phyloP scores from a whole-genome alignment of 2,888 invertebrate species.

The Colletes collaris region DNA sequence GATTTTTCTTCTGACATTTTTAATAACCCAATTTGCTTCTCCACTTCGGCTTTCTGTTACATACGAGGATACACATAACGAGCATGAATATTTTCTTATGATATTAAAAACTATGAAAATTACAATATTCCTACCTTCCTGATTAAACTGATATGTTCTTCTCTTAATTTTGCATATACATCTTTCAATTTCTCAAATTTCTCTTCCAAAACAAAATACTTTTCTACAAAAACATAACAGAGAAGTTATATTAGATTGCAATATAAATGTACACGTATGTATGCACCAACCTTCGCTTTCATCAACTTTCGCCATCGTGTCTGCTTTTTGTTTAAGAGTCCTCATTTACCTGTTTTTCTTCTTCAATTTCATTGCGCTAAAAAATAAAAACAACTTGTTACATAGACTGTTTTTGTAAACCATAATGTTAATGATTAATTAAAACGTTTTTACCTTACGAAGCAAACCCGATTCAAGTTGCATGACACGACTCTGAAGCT shows the following conservation, averaged over 20 bases:
- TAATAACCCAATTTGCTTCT: constrained; percentile 87
- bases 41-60: constrained; percentile 91
- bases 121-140: constrained; percentile 88
- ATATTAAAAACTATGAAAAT: constrained; percentile 21
- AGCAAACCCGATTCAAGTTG: too few species aligned
- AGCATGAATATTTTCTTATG: not conserved
- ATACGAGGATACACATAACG: constrained; percentile 10
- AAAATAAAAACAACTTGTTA: constrained; percentile 19
- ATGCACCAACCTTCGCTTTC: too few species aligned
- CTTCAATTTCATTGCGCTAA: constrained; percentile 85
- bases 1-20: constrained; percentile 79
- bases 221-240: too few species aligned
- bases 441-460: too few species aligned
- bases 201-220: too few species aligned
- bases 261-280: too few species aligned
- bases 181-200: constrained; percentile 85
- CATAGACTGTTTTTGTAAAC: too few species aligned
- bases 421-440: constrained; percentile 82
- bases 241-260: too few species aligned
- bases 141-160: constrained; percentile 97
- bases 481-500: too few species aligned
- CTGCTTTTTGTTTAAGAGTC: constrained; percentile 82
- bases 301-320: constrained; percentile 75
- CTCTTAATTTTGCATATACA: constrained; percentile 95
- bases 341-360: constrained; percentile 85